These are phyloP conservation scores for Cavia porcellus DNA, from an alignment of 2,113 vertebrate species.

Conservation along the genomic window DNA sequence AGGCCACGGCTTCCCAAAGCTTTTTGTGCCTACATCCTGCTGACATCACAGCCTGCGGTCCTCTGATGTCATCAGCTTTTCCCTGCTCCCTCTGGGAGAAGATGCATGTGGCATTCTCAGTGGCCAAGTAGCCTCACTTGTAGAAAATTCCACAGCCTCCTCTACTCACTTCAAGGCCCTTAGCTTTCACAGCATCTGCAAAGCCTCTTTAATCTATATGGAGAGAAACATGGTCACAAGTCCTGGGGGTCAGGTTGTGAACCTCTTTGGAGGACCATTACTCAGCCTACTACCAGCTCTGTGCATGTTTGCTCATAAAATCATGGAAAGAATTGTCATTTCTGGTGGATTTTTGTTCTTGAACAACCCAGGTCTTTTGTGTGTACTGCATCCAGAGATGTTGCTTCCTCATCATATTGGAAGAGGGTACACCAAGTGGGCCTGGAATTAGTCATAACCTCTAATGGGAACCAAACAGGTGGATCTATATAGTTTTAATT, in stretches of 20 bases:
- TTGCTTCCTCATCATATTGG: neutral
- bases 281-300: neutral
- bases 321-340: neutral
- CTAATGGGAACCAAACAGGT: neutral
- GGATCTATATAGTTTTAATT: neutral
- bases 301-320: neutral
- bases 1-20: neutral
- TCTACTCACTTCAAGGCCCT: slow-evolving; percentile 1
- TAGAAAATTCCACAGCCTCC: neutral
- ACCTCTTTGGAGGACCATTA: neutral
- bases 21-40: neutral
- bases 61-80: neutral
- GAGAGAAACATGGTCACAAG: neutral
- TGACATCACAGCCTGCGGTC: neutral
- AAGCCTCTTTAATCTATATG: neutral
- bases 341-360: neutral
- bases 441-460: neutral
- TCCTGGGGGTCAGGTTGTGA: neutral
- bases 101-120: neutral
- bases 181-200: neutral
- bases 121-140: neutral
- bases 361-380: neutral
- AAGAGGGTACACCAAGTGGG: neutral
- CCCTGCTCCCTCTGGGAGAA: neutral
- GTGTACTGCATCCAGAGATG: neutral